These are phyloP conservation scores for Elegia similella DNA, from an alignment of 2,888 invertebrate genomes.

Conservation along the genomic window DNA sequence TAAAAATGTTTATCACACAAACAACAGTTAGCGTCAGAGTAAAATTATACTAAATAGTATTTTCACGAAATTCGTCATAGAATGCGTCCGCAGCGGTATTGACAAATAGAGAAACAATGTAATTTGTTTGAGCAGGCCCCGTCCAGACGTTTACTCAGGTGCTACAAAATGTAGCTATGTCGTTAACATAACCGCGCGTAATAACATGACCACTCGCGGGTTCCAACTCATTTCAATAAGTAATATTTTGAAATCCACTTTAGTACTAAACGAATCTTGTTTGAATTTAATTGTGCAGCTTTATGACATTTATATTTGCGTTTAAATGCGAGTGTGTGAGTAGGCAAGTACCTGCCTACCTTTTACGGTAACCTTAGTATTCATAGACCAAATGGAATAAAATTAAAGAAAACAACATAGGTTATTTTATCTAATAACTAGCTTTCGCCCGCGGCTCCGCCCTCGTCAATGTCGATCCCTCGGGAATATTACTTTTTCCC, in stretches of 20 bases:
- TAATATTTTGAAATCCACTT: background rate
- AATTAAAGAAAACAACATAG: too few species aligned
- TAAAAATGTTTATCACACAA: slow-evolving; percentile 5
- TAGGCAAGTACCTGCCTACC: too few species aligned
- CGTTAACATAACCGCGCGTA: background rate
- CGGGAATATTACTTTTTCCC: too few species aligned
- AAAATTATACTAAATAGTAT: background rate
- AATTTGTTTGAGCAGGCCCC: slow-evolving; percentile 10
- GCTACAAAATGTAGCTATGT: slow-evolving; percentile 5
- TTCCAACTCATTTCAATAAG: background rate
- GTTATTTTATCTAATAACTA: too few species aligned
- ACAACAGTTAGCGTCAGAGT: background rate
- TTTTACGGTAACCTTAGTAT: too few species aligned
- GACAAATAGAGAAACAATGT: slow-evolving; percentile 10
- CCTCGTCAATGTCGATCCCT: too few species aligned
- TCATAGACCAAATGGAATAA: too few species aligned
- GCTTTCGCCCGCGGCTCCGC: too few species aligned
- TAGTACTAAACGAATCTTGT: background rate
- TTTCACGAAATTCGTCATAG: slow-evolving; percentile 10
- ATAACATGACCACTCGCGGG: background rate
- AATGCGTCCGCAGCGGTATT: slow-evolving; percentile 1
- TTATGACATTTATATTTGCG: background rate
- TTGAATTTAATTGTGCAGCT: background rate
- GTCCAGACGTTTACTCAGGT: slow-evolving; percentile 13
- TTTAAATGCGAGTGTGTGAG: background rate